These are phyloP conservation scores for Leucozona laternaria DNA, from an alignment of 2,888 invertebrate species.

Conservation along the genomic window DNA sequence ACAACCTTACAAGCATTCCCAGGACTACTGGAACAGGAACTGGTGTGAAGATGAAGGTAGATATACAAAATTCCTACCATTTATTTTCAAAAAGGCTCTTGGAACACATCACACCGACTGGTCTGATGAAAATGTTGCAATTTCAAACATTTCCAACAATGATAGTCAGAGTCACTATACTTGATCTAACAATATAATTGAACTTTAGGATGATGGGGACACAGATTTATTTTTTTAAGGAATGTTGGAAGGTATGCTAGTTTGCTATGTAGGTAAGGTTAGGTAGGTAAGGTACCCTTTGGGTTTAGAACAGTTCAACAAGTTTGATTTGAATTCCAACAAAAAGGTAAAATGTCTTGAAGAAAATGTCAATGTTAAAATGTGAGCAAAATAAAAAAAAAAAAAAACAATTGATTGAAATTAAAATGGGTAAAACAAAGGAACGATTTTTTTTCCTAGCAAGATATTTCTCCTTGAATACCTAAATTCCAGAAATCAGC, in stretches of 20 bases:
- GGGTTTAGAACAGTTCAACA: background rate
- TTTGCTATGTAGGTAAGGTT: background rate
- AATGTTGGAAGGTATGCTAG: background rate
- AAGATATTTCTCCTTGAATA: too few species aligned
- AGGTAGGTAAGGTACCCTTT: background rate
- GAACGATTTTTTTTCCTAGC: too few species aligned
- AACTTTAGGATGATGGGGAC: background rate
- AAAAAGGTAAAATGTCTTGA: background rate
- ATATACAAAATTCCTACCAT: background rate
- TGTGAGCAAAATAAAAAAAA: too few species aligned
- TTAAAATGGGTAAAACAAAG: too few species aligned
- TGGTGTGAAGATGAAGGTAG: background rate
- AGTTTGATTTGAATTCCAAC: background rate
- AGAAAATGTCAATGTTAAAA: too few species aligned
- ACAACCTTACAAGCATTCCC: background rate
- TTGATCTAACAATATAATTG: background rate
- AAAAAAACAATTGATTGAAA: too few species aligned
- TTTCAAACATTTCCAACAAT: background rate
- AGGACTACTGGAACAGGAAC: background rate
- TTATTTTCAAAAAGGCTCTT: background rate
- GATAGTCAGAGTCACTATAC: background rate
- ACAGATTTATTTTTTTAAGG: background rate
- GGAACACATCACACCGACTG: background rate
- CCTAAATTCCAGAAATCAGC: too few species aligned
- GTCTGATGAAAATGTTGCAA: conserved; percentile 15